Conservation (phyloP, 2,113 vertebrate genomes). For the Aspidoscelis tigris region DNA sequence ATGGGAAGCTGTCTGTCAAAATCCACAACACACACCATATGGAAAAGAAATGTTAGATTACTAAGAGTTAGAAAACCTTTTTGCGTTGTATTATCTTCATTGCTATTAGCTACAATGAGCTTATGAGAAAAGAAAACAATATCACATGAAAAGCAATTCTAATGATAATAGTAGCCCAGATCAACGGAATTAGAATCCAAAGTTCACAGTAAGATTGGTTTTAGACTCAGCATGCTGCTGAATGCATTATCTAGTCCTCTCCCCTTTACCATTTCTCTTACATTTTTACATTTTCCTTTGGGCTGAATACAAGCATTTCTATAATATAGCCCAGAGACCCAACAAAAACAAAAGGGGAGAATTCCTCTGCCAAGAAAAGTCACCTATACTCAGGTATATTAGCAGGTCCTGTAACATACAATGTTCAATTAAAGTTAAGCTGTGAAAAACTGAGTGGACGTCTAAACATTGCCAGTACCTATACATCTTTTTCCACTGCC, state of each 20-base stretch:
- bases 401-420: neutral
- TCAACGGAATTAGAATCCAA: slow-evolving; percentile 26
- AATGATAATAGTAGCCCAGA: slow-evolving; percentile 25
- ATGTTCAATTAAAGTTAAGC: too few species aligned
- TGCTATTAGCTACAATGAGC: slow-evolving; percentile 24
- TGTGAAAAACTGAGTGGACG: too few species aligned
- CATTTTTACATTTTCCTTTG: neutral
- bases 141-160: slow-evolving; percentile 8
- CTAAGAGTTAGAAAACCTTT: neutral
- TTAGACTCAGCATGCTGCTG: slow-evolving; percentile 8
- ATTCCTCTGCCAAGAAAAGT: slow-evolving; percentile 2
- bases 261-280: neutral
- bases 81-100: slow-evolving; percentile 13
- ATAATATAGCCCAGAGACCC: neutral
- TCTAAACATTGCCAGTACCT: too few species aligned
- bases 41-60: slow-evolving; percentile 36
- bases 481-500: neutral
- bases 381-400: neutral
- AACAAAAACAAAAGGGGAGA: slow-evolving; percentile 2
- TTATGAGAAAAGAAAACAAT: slow-evolving; percentile 34
- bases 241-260: slow-evolving; percentile 26
- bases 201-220: slow-evolving; percentile 10
- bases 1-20: slow-evolving; percentile 53
- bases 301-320: slow-evolving; percentile 25
- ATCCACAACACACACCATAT: slow-evolving; percentile 63